Conservation (phyloP, 1,140 invertebrate genomes). For the Apis mellifera region Amel_HAv3.1 CM009945.2:6288501-6289000, state of each 20-base stretch:
- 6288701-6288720: constrained; percentile 1
- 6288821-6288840: constrained; percentile 8
- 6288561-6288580: constrained; percentile 28
- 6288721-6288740: constrained; percentile 14
- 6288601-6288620: constrained; percentile 42
- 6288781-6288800: constrained; percentile 13
- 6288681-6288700: constrained; percentile 27
- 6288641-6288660: constrained; percentile 13
- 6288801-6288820: background rate
- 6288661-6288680: constrained; percentile 35
- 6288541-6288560: constrained; percentile 1
- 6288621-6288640: constrained; percentile 49
- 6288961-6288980: constrained; percentile 23
- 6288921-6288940: constrained; percentile 60
- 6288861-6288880: constrained; percentile 40
- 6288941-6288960: constrained; percentile 56
- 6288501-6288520: background rate
- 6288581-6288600: constrained; percentile 55
- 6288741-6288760: background rate
- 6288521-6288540: constrained; percentile 41
- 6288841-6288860: constrained; percentile 20
- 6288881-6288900: constrained; percentile 56
- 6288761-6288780: constrained; percentile 7
- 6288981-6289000: constrained; percentile 39
- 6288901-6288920: constrained; percentile 65